Percentiles rank a stretch among this genome's conserved stretches.
Conservation (phyloP, 2,888 invertebrate species). For the Drosophila phalerata region DNA sequence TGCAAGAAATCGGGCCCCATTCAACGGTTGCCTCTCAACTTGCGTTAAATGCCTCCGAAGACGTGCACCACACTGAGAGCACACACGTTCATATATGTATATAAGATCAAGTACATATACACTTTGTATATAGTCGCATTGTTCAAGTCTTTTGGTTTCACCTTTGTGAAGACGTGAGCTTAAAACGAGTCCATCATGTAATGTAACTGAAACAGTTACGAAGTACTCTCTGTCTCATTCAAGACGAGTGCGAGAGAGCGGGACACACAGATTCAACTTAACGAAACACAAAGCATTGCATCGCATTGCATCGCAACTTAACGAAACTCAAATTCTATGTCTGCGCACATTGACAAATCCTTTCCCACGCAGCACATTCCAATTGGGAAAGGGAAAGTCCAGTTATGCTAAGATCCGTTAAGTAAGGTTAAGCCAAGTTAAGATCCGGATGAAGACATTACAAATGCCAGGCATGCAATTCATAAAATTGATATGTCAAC, state of each 20-base stretch:
- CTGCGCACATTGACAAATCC: conserved; percentile 34
- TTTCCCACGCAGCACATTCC: conserved; percentile 30
- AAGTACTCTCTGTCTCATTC: conserved; percentile 31
- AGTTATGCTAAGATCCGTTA: conserved; percentile 9
- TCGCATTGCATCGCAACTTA: conserved; percentile 21
- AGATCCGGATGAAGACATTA: conserved; percentile 56
- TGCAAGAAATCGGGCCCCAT: conserved; percentile 74
- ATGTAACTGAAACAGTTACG: conserved; percentile 58
- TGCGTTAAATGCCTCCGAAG: conserved; percentile 63
- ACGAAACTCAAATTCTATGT: conserved; percentile 47
- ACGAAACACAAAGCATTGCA: conserved; percentile 1
- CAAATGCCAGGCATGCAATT: conserved; percentile 65
- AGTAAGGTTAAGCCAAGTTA: conserved; percentile 9
- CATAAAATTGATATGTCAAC: conserved; percentile 64
- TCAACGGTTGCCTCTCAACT: conserved; percentile 60
- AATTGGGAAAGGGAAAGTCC: conserved; percentile 51
- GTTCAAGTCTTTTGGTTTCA: conserved; percentile 61
- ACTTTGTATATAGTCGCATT: conserved; percentile 37
- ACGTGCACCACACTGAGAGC: conserved; percentile 65
- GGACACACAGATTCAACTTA: neutral
- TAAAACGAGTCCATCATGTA: conserved; percentile 67
- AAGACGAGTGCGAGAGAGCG: neutral
- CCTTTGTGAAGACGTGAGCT: conserved; percentile 52
- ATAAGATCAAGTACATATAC: conserved; percentile 38
- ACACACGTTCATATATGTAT: conserved; percentile 17